Conservation (phyloP, 2,888 invertebrate species). For the Gerris lacustris region DNA sequence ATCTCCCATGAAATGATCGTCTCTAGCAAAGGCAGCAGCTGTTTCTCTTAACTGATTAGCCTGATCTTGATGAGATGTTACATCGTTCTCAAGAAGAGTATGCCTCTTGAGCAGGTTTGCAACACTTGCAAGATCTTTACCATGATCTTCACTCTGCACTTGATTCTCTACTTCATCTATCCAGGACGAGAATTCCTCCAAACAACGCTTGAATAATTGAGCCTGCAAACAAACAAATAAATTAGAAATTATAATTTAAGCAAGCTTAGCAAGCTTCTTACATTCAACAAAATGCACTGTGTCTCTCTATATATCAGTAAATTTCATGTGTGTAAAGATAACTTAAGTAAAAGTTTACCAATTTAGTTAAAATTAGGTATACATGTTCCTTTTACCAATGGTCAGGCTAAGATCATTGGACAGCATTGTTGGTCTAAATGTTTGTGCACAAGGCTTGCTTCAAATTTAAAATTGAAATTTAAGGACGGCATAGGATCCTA, state of each 20-base stretch:
- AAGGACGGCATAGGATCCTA: no score
- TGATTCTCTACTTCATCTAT: constrained; percentile 77
- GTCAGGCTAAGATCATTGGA: no score
- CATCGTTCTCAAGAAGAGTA: constrained; percentile 72
- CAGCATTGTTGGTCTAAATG: no score
- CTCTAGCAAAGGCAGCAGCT: constrained; percentile 62
- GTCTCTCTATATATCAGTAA: no score
- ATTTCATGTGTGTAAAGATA: no score
- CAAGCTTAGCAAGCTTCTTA: no score
- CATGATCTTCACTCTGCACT: constrained; percentile 61
- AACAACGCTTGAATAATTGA: constrained; percentile 67
- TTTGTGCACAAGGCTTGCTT: no score
- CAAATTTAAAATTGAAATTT: no score
- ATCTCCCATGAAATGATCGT: constrained; percentile 77
- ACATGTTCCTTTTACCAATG: no score
- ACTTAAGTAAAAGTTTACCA: no score
- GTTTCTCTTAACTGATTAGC: constrained; percentile 67
- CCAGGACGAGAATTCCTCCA: constrained; percentile 90
- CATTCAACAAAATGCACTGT: no score
- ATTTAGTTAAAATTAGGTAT: no score
- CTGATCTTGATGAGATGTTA: constrained; percentile 68
- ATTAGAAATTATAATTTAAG: neutral
- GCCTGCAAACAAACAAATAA: constrained; percentile 44
- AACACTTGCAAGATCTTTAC: constrained; percentile 78
- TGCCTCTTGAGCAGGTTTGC: constrained; percentile 70